Evolutionary conservation across 1,140 invertebrate species (phyloP).

Genomic region (Akabosia matsudoensis): DNA sequence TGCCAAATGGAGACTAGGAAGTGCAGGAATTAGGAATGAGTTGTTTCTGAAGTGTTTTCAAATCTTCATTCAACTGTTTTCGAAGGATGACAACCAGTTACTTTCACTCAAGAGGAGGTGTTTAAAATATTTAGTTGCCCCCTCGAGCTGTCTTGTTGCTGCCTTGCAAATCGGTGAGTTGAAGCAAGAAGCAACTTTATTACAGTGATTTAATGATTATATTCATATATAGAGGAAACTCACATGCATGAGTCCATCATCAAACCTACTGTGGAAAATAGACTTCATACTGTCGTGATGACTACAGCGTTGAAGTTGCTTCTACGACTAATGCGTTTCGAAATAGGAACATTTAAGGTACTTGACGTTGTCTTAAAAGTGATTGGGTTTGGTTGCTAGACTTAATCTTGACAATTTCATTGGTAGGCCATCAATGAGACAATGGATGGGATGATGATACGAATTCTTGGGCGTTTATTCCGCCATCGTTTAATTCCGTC

Average conservation of each 20-base stretch:
- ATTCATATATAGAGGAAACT: constrained; percentile 25
- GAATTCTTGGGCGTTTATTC: constrained; percentile 30
- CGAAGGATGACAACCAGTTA: background rate
- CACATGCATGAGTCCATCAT: constrained; percentile 33
- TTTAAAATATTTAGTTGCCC: background rate
- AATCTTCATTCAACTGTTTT: constrained; percentile 25
- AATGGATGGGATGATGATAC: constrained; percentile 22
- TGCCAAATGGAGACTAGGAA: constrained; percentile 27
- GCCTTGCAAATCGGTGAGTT: too few relatives aligned
- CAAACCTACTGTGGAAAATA: constrained; percentile 15
- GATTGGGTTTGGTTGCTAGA: too few relatives aligned
- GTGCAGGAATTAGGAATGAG: background rate
- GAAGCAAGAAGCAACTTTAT: too few relatives aligned
- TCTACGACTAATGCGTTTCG: background rate
- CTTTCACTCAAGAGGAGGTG: background rate
- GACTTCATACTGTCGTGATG: constrained; percentile 20
- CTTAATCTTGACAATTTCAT: background rate
- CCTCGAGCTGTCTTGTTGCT: background rate
- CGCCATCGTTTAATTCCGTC: constrained; percentile 38
- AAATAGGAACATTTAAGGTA: constrained; percentile 25
- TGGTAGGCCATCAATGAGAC: constrained; percentile 26
- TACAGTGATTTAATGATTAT: background rate
- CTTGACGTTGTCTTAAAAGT: background rate
- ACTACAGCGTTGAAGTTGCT: constrained; percentile 23
- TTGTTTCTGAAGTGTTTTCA: constrained; percentile 27